Conservation (phyloP, 2,888 invertebrate species). For the Drosophila kambysellisi region DNA sequence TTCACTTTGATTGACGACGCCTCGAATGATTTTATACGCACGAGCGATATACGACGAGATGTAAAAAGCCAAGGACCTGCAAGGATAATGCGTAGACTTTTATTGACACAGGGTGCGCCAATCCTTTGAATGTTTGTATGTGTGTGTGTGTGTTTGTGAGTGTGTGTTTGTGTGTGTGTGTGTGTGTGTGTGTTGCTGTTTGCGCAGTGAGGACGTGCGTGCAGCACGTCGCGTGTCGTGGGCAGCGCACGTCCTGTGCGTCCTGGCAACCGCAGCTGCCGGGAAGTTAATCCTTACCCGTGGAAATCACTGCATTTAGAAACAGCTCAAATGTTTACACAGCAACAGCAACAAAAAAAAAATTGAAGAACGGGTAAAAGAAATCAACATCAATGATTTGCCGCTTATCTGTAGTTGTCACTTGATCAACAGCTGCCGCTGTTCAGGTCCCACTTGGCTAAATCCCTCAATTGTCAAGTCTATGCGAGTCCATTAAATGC, state of each 20-base stretch:
- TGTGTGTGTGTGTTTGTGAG: background rate
- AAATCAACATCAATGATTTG: slow-evolving; percentile 37
- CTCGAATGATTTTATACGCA: slow-evolving; percentile 79
- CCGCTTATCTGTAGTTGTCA: slow-evolving; percentile 66
- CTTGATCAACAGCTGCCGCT: slow-evolving; percentile 72
- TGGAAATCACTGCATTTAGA: slow-evolving; percentile 58
- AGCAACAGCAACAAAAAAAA: slow-evolving; percentile 25
- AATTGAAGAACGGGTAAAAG: background rate
- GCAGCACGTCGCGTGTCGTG: slow-evolving; percentile 68
- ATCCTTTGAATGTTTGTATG: slow-evolving; percentile 49
- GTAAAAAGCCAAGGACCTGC: slow-evolving; percentile 46
- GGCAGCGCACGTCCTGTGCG: slow-evolving; percentile 26
- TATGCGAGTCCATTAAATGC: slow-evolving; percentile 32
- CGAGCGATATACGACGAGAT: slow-evolving; percentile 56
- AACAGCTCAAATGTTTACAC: slow-evolving; percentile 61
- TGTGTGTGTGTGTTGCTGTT: slow-evolving; percentile 50
- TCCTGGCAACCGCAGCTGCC: slow-evolving; percentile 56
- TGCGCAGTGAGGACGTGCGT: slow-evolving; percentile 63
- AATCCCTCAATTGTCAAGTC: slow-evolving; percentile 46
- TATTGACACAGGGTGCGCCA: slow-evolving; percentile 67
- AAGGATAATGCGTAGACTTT: slow-evolving; percentile 74
- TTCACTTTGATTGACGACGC: slow-evolving; percentile 76
- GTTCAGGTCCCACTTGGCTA: slow-evolving; percentile 59
- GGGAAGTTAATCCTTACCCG: slow-evolving; percentile 72
- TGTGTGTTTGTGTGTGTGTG: slow-evolving; percentile 15